Evolutionary conservation across 2,888 invertebrate species (phyloP).

Genomic region (Cephalotes varians): DNA sequence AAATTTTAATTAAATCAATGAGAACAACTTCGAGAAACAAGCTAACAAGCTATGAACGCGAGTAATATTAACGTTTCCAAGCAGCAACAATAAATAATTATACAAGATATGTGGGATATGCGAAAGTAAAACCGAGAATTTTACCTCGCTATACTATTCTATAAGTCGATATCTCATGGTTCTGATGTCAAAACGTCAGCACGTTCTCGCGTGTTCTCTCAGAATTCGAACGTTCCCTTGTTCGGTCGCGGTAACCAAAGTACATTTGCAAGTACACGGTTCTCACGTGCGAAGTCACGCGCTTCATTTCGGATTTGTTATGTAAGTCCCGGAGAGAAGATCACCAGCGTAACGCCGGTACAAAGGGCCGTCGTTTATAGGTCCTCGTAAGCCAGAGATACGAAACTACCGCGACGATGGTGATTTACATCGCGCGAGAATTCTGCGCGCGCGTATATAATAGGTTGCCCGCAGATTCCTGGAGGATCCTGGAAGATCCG

Average conservation of each 20-base stretch:
- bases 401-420: constrained; percentile 70
- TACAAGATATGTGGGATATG: neutral
- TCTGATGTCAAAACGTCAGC: constrained; percentile 5
- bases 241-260: neutral
- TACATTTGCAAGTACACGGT: constrained; percentile 17
- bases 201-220: neutral
- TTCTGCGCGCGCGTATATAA: constrained; percentile 57
- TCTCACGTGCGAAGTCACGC: constrained; percentile 23
- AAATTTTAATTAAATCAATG: neutral
- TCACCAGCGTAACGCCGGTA: constrained; percentile 5
- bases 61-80: neutral
- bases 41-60: neutral
- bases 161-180: constrained; percentile 1
- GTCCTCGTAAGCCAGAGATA: constrained; percentile 77
- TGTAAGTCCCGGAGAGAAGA: neutral
- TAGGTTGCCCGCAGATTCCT: constrained; percentile 77
- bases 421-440: constrained; percentile 79
- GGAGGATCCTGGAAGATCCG: constrained; percentile 52
- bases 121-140: neutral
- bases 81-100: neutral
- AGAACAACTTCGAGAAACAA: neutral
- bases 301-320: constrained; percentile 23
- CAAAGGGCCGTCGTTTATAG: constrained; percentile 68
- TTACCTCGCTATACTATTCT: constrained; percentile 3
- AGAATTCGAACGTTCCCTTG: constrained; percentile 12